A percentile compares a stretch with the other conserved stretches of the same genome.
Conservation (phyloP, 1,140 invertebrate genomes). For the Atopsyche davidsoni region DNA sequence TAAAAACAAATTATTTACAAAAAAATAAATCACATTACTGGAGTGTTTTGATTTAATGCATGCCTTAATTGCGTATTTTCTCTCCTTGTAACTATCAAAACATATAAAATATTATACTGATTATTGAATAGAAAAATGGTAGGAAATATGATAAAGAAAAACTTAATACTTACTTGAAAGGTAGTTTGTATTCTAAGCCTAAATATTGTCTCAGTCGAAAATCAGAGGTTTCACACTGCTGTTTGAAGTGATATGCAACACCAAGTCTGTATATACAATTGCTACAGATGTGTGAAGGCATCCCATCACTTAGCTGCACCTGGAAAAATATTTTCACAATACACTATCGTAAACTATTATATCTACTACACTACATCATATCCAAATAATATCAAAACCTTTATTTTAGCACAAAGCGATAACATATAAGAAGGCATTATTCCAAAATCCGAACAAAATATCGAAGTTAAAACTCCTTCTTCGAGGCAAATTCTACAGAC, state of each 20-base stretch:
- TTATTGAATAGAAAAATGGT: not conserved
- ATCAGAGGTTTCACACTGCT: conserved; percentile 59
- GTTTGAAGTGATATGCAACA: conserved; percentile 61
- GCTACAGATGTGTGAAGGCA: conserved; percentile 58
- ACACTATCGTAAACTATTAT: not conserved
- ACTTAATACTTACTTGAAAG: conserved; percentile 31
- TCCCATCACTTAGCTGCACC: conserved; percentile 56
- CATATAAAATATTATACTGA: not conserved
- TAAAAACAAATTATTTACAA: not conserved
- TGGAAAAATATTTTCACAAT: conserved; percentile 34
- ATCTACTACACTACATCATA: no score
- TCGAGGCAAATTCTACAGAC: conserved; percentile 60
- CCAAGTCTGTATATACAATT: conserved; percentile 59
- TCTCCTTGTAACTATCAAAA: no score
- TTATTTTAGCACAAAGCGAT: conserved; percentile 57
- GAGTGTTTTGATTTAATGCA: conserved; percentile 4
- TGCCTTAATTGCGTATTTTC: not conserved
- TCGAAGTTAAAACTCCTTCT: conserved; percentile 53
- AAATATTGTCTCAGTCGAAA: conserved; percentile 55
- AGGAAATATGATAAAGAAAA: not conserved
- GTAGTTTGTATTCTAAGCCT: conserved; percentile 39
- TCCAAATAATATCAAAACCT: conserved; percentile 39
- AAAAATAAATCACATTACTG: not conserved
- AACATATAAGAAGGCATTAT: conserved; percentile 57
- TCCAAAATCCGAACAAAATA: conserved; percentile 57